Evolutionary conservation across 2,113 vertebrate genomes (phyloP), one percentile per base, ranked within the genome.

Genomic region (Todiramphus saurophagus): DNA sequence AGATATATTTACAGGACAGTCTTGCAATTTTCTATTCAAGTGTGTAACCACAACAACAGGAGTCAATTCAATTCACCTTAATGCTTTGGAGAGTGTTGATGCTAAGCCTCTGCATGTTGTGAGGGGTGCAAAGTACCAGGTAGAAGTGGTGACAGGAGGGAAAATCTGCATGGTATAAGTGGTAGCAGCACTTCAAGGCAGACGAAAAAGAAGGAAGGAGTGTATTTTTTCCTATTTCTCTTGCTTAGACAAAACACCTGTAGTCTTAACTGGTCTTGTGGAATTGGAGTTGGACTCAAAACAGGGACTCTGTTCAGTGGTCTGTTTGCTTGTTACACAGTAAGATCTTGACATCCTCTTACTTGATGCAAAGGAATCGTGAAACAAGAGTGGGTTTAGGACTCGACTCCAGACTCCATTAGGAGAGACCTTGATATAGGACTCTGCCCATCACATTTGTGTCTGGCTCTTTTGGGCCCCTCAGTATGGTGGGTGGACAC

Each of bases 401-500:
- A 55, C 2, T 25, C 37, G 50, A 51, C 6, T 8, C 11, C n/a
- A 68, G 63, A 51, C 3, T 46, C 23, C 10, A 3, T 24, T 72
- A 27, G 18, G 16, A 25, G 16, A 64, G n/a, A 82, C 16, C 12
- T 50, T 50, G 14, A 13, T 12, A 23, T 30, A 66, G 64, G n/a
- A 76, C 17, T 89, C 14, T 46, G 10, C 13, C 11, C 17, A 5
- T 2, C 31, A 37, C 13, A 4, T 9, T 8, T 39, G 11, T 37
- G 13, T n/a, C 27, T 33, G 15, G n/a, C 19, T 6, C 5, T 11
- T 70, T 15, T 58, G 51, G 31, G 16, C 13, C 53, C 9, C 60
- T 81, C 13, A 27, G 15, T 2, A 18, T 53, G 7, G 37, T 20
- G 64, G 17, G 37, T 15, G 9, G 37, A 21, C 0, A 0, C 0